These are phyloP conservation scores for Astyanax mexicanus DNA, from an alignment of 2,797 vertebrate genomes.

Conservation along the genomic window DNA sequence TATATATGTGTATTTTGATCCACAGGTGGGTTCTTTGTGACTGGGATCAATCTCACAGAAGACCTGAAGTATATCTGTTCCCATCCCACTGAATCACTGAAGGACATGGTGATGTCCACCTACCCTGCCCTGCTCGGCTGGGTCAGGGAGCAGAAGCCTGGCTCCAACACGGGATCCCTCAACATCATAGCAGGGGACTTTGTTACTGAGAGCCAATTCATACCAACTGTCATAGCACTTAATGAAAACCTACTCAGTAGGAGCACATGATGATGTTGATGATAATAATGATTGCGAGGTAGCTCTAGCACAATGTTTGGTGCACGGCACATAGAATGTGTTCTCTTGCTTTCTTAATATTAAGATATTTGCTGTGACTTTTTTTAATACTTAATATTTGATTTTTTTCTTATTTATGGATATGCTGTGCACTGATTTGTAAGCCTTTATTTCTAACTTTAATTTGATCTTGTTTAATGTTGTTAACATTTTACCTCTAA, in stretches of 20 bases:
- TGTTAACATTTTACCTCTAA: constrained; percentile 57
- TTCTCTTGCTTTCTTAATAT: constrained; percentile 57
- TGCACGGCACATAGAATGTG: constrained; percentile 59
- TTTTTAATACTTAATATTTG: constrained; percentile 13
- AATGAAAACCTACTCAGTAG: constrained; percentile 83
- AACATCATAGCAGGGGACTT: constrained; percentile 96
- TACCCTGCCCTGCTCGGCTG: constrained; percentile 83
- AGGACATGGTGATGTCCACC: constrained; percentile 85
- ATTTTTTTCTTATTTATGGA: constrained; percentile 27
- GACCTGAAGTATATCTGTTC: constrained; percentile 84
- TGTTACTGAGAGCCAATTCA: constrained; percentile 81
- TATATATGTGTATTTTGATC: constrained; percentile 31
- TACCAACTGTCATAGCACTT: constrained; percentile 83
- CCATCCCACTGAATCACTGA: constrained; percentile 86
- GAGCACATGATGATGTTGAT: constrained; percentile 64
- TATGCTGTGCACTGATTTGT: constrained; percentile 37
- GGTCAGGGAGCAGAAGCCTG: constrained; percentile 86
- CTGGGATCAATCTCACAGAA: constrained; percentile 92
- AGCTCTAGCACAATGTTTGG: constrained; percentile 28
- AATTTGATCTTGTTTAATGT: neutral
- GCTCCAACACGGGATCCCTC: constrained; percentile 73
- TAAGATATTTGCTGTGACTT: constrained; percentile 58
- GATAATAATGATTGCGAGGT: constrained; percentile 10
- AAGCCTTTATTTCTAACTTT: constrained; percentile 15
- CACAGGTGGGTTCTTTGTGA: constrained; percentile 89